phyloP scores from a whole-genome alignment of 2,888 invertebrate genomes.

The Lacanobia oleracea region DNA sequence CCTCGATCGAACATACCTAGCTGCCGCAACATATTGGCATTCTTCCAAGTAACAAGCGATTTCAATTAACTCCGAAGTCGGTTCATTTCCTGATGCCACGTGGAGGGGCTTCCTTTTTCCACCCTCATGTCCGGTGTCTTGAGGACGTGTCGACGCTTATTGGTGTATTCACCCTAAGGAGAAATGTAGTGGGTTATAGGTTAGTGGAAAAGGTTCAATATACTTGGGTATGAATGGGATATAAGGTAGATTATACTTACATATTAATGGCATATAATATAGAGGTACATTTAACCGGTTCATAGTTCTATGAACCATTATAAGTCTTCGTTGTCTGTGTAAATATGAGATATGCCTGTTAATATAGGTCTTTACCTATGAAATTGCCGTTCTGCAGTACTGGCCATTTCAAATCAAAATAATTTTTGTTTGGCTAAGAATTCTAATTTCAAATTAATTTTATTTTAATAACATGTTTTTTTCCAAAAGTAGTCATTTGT shows the following conservation, averaged over 20 bases:
- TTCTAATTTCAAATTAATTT: no score
- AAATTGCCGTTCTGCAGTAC: no score
- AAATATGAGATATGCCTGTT: no score
- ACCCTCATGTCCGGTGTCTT: constrained; percentile 62
- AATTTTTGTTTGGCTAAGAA: no score
- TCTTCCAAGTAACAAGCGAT: constrained; percentile 59
- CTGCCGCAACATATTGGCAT: constrained; percentile 43
- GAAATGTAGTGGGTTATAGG: constrained; percentile 6
- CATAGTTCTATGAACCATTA: no score
- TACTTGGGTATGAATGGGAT: not conserved
- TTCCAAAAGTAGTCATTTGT: no score
- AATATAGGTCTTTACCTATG: no score
- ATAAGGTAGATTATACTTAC: not conserved
- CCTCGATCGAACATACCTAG: constrained; percentile 11
- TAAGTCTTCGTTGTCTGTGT: no score
- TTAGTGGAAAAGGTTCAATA: not conserved
- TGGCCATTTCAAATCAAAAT: no score
- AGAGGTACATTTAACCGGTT: no score
- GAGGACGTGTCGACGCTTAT: constrained; percentile 46
- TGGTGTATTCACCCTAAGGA: constrained; percentile 29
- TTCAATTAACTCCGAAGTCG: constrained; percentile 65
- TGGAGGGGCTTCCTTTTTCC: constrained; percentile 60
- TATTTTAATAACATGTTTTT: no score
- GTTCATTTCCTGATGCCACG: constrained; percentile 63
- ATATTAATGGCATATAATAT: no score